Evolutionary conservation across 2,113 vertebrate species (phyloP).

Genomic region (Felis catus): F.catus_Fca126_mat1.0 CM031423.1:58385501-58386000

Average conservation of each 20-base stretch:
- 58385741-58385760: neutral
- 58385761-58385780: neutral
- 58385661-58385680: constrained; percentile 65
- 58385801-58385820: neutral
- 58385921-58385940: neutral
- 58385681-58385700: neutral
- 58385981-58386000: neutral
- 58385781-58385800: neutral
- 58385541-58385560: neutral
- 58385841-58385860: neutral
- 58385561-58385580: neutral
- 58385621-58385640: neutral
- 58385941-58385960: neutral
- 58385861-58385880: neutral
- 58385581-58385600: neutral
- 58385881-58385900: neutral
- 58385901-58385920: neutral
- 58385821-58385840: neutral
- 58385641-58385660: neutral
- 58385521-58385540: neutral
- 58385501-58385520: neutral
- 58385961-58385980: neutral
- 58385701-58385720: neutral
- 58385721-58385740: neutral
- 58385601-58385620: neutral